Conservation (phyloP, 2,888 invertebrate genomes). For the Ecliptopera silaceata region DNA sequence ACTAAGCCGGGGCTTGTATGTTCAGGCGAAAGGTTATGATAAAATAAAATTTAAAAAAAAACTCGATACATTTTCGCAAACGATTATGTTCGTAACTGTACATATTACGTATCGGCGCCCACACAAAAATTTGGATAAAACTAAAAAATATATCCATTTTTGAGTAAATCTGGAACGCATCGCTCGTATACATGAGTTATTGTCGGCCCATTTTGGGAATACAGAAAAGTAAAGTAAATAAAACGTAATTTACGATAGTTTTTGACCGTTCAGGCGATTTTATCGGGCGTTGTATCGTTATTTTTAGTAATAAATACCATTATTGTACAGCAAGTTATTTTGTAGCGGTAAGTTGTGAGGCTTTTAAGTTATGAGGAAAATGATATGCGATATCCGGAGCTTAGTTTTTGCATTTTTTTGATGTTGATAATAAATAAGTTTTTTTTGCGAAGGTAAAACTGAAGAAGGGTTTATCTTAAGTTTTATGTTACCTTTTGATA, state of each 20-base stretch:
- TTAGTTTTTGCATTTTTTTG: background rate
- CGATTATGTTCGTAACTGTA: background rate
- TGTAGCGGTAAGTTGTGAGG: conserved; percentile 18
- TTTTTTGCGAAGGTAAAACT: too few relatives aligned
- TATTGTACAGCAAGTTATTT: conserved; percentile 31
- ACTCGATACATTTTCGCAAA: too few relatives aligned
- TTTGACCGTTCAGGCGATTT: conserved; percentile 53
- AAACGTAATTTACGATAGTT: conserved; percentile 60
- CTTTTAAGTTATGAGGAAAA: conserved; percentile 1
- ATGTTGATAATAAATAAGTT: background rate
- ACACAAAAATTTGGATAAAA: conserved; percentile 12
- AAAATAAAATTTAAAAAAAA: too few relatives aligned
- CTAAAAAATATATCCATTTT: conserved; percentile 22
- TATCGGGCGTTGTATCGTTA: conserved; percentile 47
- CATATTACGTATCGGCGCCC: background rate
- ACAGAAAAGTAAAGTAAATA: conserved; percentile 40
- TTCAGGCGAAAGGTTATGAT: too few relatives aligned
- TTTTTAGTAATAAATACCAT: conserved; percentile 40
- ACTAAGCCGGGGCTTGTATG: too few relatives aligned
- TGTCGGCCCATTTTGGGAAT: conserved; percentile 53
- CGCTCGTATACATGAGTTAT: conserved; percentile 66
- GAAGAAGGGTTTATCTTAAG: too few relatives aligned
- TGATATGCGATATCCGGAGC: conserved; percentile 18
- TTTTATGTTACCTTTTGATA: background rate
- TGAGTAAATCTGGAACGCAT: conserved; percentile 56